Evolutionary conservation across 2,113 vertebrate genomes (phyloP), one percentile per base, ranked within the genome.

Genomic region (Pycnonotus jocosus): DNA sequence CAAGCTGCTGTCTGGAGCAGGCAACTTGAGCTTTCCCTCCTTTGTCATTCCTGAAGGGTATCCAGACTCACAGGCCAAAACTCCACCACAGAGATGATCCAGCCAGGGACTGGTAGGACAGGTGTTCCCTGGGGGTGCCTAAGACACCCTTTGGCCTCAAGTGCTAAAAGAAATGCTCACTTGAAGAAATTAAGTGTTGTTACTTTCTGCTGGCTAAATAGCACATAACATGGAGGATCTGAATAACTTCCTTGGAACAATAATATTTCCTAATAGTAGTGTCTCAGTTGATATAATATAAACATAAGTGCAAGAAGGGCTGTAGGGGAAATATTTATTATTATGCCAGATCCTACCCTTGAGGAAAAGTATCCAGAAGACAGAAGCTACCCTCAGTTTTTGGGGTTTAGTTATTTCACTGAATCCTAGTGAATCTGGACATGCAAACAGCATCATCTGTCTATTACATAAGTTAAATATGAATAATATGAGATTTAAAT

Each of bases 101-200:
- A 62, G 8, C 37, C 31, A 2, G 47, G 10, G 15, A 1, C 35
- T 66, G 21, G 51, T 12, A 35, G 19, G 16, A 35, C 28, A 24
- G 27, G 10, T 45, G 13, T 15, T 72, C 16, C 9, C 4, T 23
- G 8, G 6, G 3, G 10, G 6, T 44, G 1, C 8, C 35, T 7
- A 10, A 72, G 10, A 20, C 2, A 40, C 4, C 2, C 4, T 14
- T 70, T 69, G 42, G 25, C 33, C 12, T 62, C 25, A 27, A 45
- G 9, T 64, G 11, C 11, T 60, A 37, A 35, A 81, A 84, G 11
- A 0, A 0, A 18, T 35, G 23, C 8, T 84, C 51, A 24, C 1
- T 1, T 64, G 35, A 18, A 61, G 25, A 85, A 14, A 22, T 51
- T 47, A 13, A 42, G 1, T 21, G 24, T 6, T 44, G 9, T 50